Evolutionary conservation across 2,797 vertebrate species (phyloP).

Genomic region (Petrocephalus schoutedeni): DNA sequence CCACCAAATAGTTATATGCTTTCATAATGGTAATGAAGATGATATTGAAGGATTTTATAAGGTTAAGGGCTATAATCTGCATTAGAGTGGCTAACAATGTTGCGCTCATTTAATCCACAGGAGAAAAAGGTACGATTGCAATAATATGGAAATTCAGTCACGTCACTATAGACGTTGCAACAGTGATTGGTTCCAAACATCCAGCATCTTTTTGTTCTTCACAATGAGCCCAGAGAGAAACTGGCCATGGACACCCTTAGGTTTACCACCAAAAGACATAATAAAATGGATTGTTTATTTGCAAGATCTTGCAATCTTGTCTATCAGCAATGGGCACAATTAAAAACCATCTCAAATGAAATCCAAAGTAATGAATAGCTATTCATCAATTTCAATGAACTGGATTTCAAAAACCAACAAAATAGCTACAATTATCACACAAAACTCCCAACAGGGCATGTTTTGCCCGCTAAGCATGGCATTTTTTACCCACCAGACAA

Average conservation of each 20-base stretch:
- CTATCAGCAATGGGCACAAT: not conserved
- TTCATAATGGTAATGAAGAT: not conserved
- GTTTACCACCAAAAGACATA: not conserved
- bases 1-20: not conserved
- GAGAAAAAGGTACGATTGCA: not conserved
- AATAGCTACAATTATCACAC: not conserved
- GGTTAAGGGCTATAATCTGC: not conserved
- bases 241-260: not conserved
- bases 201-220: not conserved
- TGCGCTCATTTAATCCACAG: not conserved
- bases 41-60: not conserved
- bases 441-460: not conserved
- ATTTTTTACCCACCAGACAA: too few species aligned
- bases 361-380: not conserved
- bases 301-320: not conserved
- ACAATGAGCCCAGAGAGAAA: not conserved
- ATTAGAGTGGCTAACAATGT: not conserved
- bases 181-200: not conserved
- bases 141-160: not conserved
- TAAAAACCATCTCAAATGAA: not conserved
- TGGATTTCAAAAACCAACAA: not conserved
- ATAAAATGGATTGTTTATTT: not conserved
- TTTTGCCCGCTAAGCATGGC: too few species aligned
- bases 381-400: not conserved
- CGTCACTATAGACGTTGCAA: not conserved